phyloP scores from a whole-genome alignment of 2,797 vertebrate species.

The Myotis myotis region DNA sequence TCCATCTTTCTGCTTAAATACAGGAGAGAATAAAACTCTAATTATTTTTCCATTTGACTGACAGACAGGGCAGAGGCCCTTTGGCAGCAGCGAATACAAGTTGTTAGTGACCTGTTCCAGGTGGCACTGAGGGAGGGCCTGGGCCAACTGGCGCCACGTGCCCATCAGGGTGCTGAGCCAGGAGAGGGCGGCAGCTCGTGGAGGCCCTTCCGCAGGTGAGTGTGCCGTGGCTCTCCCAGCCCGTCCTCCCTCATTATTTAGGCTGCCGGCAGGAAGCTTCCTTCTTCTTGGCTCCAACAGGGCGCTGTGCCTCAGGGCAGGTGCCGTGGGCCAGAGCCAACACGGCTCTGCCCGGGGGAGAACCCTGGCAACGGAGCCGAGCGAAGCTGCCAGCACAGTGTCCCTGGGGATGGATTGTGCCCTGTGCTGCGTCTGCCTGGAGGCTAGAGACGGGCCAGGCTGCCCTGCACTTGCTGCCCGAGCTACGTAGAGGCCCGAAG shows the following conservation, averaged over 20 bases:
- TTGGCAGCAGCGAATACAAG: background rate
- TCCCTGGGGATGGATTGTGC: background rate
- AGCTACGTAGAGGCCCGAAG: background rate
- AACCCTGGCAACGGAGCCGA: background rate
- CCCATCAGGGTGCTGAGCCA: background rate
- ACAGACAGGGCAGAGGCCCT: background rate
- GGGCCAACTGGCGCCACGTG: background rate
- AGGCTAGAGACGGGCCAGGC: conserved; percentile 36
- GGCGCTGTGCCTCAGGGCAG: conserved; percentile 11
- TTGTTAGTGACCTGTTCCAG: background rate
- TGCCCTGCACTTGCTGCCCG: background rate
- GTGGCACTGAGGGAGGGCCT: background rate
- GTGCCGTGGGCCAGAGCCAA: background rate
- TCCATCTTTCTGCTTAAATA: background rate
- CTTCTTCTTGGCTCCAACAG: background rate
- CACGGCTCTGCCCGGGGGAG: background rate
- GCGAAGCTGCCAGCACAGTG: background rate
- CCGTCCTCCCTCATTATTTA: background rate
- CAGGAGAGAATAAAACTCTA: background rate
- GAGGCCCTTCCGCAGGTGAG: background rate
- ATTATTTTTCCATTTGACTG: background rate
- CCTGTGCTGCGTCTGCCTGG: background rate
- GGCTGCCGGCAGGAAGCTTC: background rate
- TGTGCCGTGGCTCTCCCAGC: background rate
- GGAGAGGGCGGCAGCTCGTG: background rate